A percentile compares a stretch with the other conserved stretches of the same genome.
Evolutionary conservation across 2,113 vertebrate species (phyloP).

Genomic region (Halichoerus grypus): DNA sequence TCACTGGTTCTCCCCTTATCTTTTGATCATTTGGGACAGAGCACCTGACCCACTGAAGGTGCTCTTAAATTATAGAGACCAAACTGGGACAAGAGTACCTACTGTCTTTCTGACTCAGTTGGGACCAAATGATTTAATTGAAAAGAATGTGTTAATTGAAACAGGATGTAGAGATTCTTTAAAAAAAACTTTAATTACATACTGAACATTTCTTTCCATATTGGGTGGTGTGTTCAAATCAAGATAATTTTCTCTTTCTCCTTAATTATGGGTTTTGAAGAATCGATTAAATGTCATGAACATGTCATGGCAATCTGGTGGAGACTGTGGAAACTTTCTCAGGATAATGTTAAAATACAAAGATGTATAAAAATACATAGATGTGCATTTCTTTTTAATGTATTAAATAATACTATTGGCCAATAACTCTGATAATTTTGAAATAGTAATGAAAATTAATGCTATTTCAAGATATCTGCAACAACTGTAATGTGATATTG

Average conservation of each 20-base stretch:
- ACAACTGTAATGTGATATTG: not conserved
- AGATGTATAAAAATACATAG: not conserved
- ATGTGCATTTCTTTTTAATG: not conserved
- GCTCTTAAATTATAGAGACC: not conserved
- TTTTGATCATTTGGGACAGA: not conserved
- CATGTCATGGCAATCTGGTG: not conserved
- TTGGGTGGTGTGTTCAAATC: not conserved
- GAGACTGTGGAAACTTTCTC: not conserved
- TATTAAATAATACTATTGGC: not conserved
- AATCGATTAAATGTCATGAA: not conserved
- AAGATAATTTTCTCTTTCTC: constrained; percentile 33
- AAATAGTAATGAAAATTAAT: not conserved
- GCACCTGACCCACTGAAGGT: not conserved
- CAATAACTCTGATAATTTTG: not conserved
- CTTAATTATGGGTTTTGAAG: not conserved
- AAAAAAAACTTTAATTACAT: not conserved
- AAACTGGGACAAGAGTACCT: not conserved
- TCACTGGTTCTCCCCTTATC: not conserved
- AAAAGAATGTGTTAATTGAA: constrained; percentile 1
- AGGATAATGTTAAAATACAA: not conserved
- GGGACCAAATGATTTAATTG: not conserved
- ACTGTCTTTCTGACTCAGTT: not conserved
- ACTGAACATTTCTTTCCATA: not conserved
- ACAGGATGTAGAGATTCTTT: not conserved
- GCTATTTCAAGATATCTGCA: not conserved